Evolutionary conservation across 2,113 vertebrate species (phyloP).

Genomic region (Hemiprocne comata): DNA sequence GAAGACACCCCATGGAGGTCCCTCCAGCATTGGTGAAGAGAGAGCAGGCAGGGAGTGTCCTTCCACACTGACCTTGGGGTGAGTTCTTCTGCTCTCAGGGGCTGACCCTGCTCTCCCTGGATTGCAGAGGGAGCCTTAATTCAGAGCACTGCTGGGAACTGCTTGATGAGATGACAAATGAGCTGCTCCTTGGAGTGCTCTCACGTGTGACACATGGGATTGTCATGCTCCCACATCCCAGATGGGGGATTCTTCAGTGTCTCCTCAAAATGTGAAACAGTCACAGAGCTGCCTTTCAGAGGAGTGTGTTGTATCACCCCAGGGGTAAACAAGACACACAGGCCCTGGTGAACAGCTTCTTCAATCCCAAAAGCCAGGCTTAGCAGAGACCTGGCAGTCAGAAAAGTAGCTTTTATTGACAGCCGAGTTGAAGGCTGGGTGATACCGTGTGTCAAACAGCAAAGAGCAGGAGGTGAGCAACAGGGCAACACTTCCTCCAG

Average conservation of each 20-base stretch:
- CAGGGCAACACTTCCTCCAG: background rate
- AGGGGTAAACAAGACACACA: background rate
- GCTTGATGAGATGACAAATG: background rate
- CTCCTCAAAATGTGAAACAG: background rate
- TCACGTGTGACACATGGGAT: background rate
- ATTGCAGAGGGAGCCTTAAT: background rate
- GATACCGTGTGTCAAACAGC: background rate
- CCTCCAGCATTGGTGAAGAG: background rate
- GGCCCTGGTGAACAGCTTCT: background rate
- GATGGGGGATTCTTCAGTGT: accelerated
- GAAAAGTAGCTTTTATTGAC: background rate
- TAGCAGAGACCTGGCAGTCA: background rate
- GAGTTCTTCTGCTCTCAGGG: background rate
- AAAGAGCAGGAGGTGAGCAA: background rate
- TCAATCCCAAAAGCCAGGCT: background rate
- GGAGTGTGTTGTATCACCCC: background rate
- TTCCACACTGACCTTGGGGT: background rate
- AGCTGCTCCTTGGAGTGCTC: background rate
- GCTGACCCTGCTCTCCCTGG: background rate
- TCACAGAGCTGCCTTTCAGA: background rate
- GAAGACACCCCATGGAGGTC: background rate
- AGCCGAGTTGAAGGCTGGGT: background rate
- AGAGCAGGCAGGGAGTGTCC: background rate
- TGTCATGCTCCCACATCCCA: accelerated
- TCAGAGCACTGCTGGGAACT: background rate